A percentile compares a stretch with the other conserved stretches of the same genome.
These are phyloP conservation scores for Gymnodraco acuticeps DNA, from an alignment of 2,797 vertebrate genomes.

Conservation along the genomic window DNA sequence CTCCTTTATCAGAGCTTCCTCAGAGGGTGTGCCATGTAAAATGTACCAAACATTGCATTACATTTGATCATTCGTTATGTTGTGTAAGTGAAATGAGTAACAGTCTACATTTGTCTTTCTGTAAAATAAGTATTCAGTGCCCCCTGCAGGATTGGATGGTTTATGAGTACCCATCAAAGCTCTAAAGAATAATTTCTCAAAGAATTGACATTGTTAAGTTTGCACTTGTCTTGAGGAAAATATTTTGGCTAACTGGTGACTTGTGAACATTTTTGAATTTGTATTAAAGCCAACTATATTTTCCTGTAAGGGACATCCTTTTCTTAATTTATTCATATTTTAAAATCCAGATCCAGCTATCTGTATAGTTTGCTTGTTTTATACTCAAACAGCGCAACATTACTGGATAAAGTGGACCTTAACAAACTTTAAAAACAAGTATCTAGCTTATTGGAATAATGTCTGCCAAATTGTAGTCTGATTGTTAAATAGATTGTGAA, in stretches of 20 bases:
- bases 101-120: background rate
- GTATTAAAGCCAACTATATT: background rate
- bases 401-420: background rate
- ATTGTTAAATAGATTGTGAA: background rate
- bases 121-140: conserved; percentile 58
- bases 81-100: conserved; percentile 11
- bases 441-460: background rate
- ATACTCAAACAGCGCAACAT: background rate
- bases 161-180: background rate
- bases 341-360: background rate
- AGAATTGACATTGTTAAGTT: background rate
- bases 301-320: background rate
- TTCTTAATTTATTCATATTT: background rate
- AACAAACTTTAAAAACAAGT: background rate
- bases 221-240: background rate
- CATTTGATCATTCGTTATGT: conserved; percentile 8
- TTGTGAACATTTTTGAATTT: background rate
- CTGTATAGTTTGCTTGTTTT: background rate
- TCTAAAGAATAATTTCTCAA: background rate
- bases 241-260: background rate
- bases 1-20: conserved; percentile 9
- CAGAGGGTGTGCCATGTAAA: background rate
- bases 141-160: conserved; percentile 73
- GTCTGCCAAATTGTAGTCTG: background rate
- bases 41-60: conserved; percentile 5